A percentile compares a stretch with the other conserved stretches of the same genome.
These are phyloP conservation scores for Phortica okadai DNA, from an alignment of 2,888 invertebrate genomes.

Conservation along the genomic window DNA sequence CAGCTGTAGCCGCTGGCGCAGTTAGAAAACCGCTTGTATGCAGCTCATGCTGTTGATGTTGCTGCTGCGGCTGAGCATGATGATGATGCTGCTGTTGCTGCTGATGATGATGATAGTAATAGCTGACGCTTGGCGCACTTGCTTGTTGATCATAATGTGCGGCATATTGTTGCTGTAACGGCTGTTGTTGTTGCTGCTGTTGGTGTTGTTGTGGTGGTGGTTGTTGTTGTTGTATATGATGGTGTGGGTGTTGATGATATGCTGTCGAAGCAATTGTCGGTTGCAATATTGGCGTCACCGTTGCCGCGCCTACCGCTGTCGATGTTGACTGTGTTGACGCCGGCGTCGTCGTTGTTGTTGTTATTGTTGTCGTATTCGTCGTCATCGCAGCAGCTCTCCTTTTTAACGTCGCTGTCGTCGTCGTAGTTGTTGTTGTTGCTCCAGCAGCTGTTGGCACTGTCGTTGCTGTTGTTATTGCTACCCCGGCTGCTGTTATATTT, in stretches of 20 bases:
- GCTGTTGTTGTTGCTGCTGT: conserved; percentile 27
- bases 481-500: conserved; percentile 46
- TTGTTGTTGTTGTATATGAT: conserved; percentile 43
- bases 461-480: conserved; percentile 38
- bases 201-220: background rate
- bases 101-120: conserved; percentile 47
- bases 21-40: background rate
- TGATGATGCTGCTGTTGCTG: conserved; percentile 36
- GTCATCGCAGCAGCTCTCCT: background rate
- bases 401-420: conserved; percentile 19
- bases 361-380: conserved; percentile 29
- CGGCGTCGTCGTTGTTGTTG: conserved; percentile 9
- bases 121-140: conserved; percentile 35
- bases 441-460: conserved; percentile 40
- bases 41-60: conserved; percentile 28
- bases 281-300: conserved; percentile 12
- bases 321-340: conserved; percentile 43
- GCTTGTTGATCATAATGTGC: conserved; percentile 17
- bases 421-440: conserved; percentile 8
- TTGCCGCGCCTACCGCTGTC: conserved; percentile 47
- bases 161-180: conserved; percentile 28
- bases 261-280: conserved; percentile 17
- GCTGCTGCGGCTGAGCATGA: conserved; percentile 39
- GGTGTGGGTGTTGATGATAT: conserved; percentile 30
- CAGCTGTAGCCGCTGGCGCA: conserved; percentile 8